Evolutionary conservation across 92 coral and sea anemone species (phyloP).

Genomic region (Umimayanthus kanabou): DNA sequence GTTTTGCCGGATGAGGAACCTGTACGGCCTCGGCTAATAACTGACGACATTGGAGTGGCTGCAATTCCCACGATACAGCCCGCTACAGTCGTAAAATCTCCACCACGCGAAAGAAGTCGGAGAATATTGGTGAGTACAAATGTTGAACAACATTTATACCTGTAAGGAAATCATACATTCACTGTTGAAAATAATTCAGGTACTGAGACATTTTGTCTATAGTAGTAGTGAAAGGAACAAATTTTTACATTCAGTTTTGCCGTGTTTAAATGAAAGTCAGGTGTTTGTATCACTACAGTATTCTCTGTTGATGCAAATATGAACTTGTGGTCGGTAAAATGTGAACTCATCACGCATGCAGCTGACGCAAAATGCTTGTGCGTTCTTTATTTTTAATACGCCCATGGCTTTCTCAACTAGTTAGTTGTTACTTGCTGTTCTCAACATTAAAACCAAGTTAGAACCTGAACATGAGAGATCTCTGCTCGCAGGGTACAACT

Average conservation of each 20-base stretch:
- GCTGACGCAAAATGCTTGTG: slow-evolving; percentile 16
- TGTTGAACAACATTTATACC: slow-evolving; percentile 17
- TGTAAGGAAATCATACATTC: slow-evolving; percentile 13
- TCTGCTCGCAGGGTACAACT: no score
- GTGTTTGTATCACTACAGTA: not conserved
- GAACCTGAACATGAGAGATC: slow-evolving; percentile 4
- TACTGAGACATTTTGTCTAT: slow-evolving; percentile 1
- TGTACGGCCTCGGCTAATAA: not conserved
- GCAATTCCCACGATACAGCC: slow-evolving; percentile 45
- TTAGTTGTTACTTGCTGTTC: slow-evolving; percentile 7
- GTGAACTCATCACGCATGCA: slow-evolving; percentile 15
- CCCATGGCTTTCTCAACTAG: slow-evolving; percentile 19
- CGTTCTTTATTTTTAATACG: slow-evolving; percentile 8
- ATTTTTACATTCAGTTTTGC: not conserved
- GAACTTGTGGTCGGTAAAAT: slow-evolving; percentile 19
- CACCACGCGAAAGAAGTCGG: slow-evolving; percentile 1
- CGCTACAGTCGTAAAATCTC: no score
- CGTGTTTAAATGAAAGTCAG: slow-evolving; percentile 12
- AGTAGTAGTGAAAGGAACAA: slow-evolving; percentile 16
- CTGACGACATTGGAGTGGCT: slow-evolving; percentile 44
- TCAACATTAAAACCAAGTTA: slow-evolving; percentile 23
- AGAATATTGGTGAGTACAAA: slow-evolving; percentile 35
- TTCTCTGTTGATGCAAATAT: slow-evolving; percentile 16
- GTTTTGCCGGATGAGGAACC: no score
- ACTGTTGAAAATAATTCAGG: slow-evolving; percentile 7